A percentile compares a stretch with the other conserved stretches of the same genome.
phyloP scores from a whole-genome alignment of 2,797 vertebrate species.

The Morelia viridis region DNA sequence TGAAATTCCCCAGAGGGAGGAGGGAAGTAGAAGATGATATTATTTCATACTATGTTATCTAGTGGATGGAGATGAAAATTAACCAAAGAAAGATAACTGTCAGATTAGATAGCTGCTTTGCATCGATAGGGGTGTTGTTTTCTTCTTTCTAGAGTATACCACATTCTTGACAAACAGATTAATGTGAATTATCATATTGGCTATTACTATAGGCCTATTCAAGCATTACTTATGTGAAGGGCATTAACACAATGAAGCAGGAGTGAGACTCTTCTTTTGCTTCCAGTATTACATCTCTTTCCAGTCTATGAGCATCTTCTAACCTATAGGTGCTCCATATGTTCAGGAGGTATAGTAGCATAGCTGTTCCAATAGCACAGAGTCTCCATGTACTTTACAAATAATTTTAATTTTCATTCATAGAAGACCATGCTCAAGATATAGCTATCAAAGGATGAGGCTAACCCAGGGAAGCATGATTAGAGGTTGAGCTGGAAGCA shows the following conservation, averaged over 20 bases:
- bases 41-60: neutral
- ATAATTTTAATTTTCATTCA: neutral
- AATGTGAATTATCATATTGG: neutral
- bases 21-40: neutral
- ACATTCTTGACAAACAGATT: neutral
- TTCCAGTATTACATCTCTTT: neutral
- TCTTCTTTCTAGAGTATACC: neutral
- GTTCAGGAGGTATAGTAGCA: neutral
- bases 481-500: neutral
- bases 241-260: neutral
- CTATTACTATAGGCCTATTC: neutral
- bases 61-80: neutral
- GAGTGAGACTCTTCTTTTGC: too few species aligned
- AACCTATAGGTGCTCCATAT: neutral
- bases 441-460: neutral
- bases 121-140: neutral
- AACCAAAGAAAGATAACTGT: neutral
- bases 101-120: neutral
- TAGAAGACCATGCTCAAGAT: neutral
- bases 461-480: neutral
- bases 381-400: neutral
- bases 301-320: neutral
- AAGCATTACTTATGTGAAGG: neutral
- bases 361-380: neutral
- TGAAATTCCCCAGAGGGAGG: neutral